Percentiles rank a stretch among this genome's conserved stretches.
phyloP scores from a whole-genome alignment of 2,888 invertebrate species.

The Drosophila koepferae region DNA sequence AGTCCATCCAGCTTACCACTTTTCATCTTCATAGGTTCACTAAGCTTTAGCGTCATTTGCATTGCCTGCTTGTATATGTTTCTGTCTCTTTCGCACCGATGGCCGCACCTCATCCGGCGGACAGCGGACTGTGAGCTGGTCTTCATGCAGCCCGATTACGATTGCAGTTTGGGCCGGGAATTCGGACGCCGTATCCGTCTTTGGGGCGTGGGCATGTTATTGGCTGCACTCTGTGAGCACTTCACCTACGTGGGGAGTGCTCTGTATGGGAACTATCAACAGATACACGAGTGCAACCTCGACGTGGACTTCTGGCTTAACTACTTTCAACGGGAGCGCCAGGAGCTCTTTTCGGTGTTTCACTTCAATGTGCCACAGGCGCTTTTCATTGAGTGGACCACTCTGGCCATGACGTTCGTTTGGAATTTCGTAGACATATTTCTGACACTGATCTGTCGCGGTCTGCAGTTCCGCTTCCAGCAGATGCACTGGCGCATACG shows the following conservation, averaged over 20 bases:
- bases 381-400: slow-evolving; percentile 80
- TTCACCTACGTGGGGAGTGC: slow-evolving; percentile 72
- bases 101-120: slow-evolving; percentile 79
- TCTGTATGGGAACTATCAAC: slow-evolving; percentile 75
- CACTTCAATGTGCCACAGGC: slow-evolving; percentile 69
- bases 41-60: slow-evolving; percentile 81
- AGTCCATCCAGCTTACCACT: background rate
- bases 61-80: slow-evolving; percentile 71
- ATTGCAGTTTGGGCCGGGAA: slow-evolving; percentile 53
- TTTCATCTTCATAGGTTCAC: slow-evolving; percentile 60
- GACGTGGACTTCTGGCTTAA: slow-evolving; percentile 79
- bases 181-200: slow-evolving; percentile 71
- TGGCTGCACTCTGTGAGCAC: slow-evolving; percentile 73
- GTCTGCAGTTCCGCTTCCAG: slow-evolving; percentile 88
- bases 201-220: slow-evolving; percentile 71
- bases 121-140: slow-evolving; percentile 76
- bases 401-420: slow-evolving; percentile 87
- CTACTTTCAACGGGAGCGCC: slow-evolving; percentile 78
- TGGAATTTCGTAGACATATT: slow-evolving; percentile 91
- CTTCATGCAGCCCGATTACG: slow-evolving; percentile 78
- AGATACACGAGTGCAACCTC: slow-evolving; percentile 81
- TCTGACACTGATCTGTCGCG: slow-evolving; percentile 88
- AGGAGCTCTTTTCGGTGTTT: slow-evolving; percentile 76
- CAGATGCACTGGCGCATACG: slow-evolving; percentile 87
- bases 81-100: slow-evolving; percentile 77